Conservation (phyloP, 2,797 vertebrate species). For the Typhlichthys eigenmanni region DNA sequence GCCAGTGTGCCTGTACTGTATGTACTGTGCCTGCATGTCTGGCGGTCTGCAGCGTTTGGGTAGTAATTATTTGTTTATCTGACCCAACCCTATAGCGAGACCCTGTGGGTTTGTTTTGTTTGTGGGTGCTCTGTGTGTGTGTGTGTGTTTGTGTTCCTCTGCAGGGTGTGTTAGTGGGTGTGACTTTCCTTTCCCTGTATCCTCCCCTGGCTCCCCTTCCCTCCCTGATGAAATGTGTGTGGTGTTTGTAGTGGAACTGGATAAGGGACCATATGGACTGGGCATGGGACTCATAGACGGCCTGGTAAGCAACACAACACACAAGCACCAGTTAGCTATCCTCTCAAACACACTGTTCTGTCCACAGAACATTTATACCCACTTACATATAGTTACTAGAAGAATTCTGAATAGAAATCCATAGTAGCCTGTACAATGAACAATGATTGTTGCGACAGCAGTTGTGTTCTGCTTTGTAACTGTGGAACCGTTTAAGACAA, state of each 20-base stretch:
- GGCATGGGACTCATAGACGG: slow-evolving; percentile 97
- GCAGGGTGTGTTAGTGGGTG: slow-evolving; percentile 83
- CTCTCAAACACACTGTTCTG: background rate
- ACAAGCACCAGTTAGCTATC: background rate
- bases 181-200: slow-evolving; percentile 81
- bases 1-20: slow-evolving; percentile 2
- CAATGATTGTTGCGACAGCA: too few species aligned
- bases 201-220: slow-evolving; percentile 79
- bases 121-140: slow-evolving; percentile 57
- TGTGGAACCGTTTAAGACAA: too few species aligned
- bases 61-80: slow-evolving; percentile 38
- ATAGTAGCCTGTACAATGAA: too few species aligned
- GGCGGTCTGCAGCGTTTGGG: slow-evolving; percentile 37
- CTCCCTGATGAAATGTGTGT: slow-evolving; percentile 89
- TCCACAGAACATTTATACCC: slow-evolving; percentile 59
- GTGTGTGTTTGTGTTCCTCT: slow-evolving; percentile 66
- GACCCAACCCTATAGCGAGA: slow-evolving; percentile 57
- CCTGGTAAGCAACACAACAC: slow-evolving; percentile 81
- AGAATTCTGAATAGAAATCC: too few species aligned
- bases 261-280: slow-evolving; percentile 90
- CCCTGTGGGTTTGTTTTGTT: slow-evolving; percentile 55
- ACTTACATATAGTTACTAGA: slow-evolving; percentile 57
- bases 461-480: too few species aligned
- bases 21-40: slow-evolving; percentile 23
- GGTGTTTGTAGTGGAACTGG: slow-evolving; percentile 93